A percentile compares a stretch with the other conserved stretches of the same genome.
Evolutionary conservation across 2,113 vertebrate genomes (phyloP).

Genomic region (Phalacrocorax aristotelis): DNA sequence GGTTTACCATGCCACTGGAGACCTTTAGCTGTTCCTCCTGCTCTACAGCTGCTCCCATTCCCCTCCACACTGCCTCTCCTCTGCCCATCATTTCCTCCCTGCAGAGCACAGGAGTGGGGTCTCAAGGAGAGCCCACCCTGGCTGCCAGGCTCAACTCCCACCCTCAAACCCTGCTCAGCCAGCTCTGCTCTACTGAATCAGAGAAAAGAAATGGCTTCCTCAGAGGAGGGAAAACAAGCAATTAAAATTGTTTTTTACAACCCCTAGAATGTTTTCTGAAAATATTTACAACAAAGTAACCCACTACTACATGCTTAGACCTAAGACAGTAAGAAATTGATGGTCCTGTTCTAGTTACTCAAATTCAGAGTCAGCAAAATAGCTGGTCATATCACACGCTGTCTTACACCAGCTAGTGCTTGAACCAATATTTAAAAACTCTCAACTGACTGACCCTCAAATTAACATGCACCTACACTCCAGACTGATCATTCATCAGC

Average conservation of each 20-base stretch:
- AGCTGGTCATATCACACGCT: background rate
- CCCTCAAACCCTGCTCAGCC: background rate
- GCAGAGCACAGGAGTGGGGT: background rate
- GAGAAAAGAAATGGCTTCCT: background rate
- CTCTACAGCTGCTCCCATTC: too few species aligned
- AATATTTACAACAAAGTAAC: background rate
- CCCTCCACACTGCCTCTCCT: background rate
- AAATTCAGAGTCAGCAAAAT: background rate
- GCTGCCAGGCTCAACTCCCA: background rate
- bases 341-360: background rate
- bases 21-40: background rate
- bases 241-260: background rate
- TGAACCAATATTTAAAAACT: background rate
- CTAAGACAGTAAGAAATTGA: background rate
- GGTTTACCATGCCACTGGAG: background rate
- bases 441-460: rapidly evolving
- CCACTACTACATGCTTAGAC: background rate
- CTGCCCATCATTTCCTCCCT: background rate
- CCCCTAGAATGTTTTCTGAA: background rate
- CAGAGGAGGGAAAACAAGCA: background rate
- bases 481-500: background rate
- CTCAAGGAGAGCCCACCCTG: background rate
- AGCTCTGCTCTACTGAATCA: background rate
- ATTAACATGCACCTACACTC: background rate
- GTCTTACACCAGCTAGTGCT: background rate